Base-by-base conservation (phyloP, 2,888 invertebrate genomes). In the Petrophora chlorosata region DNA sequence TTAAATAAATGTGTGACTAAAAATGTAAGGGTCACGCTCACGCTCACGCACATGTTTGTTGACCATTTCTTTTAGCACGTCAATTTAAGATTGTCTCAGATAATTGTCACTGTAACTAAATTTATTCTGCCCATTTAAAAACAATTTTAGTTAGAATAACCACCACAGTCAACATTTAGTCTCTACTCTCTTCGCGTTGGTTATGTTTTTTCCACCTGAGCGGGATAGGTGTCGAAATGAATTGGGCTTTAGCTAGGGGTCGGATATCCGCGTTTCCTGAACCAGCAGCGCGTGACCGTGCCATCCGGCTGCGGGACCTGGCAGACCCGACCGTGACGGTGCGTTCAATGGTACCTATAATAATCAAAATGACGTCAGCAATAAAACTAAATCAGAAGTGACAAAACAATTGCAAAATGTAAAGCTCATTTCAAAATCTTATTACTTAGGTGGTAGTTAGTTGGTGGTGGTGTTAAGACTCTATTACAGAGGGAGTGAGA, bases 211-310 rank as follows among this genome's bases (percentile, higher is more conserved):
- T 44, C 16, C 19, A 33, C 13, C 28, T 30, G 43, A 47, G 41
- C 19, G 29, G 48, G 43, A 47, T 47, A 52, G 56, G 56, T 55
- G 51, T 56, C 15, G 33, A 52, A 69, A 61, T 52, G 49, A 51
- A 50, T 44, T 42, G 55, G 47, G 53, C 50, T 57, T 62, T 60
- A 36, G 50, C 59, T 61, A 65, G 71, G 70, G 71, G 70, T 77
- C 82, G 83, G 81, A 87, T 77, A 82, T 85, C 86, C 89, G 85
- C 76, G 79, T 70, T 85, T 87, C 85, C 87, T 59, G 71, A 67
- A 30, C 58, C 64, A 75, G 48, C 76, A 74, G 67, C 69, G 82
- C 88, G 82, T 87, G 89, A 87, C 89, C 78, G 70, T 56, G 60
- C 73, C 78, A 82, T 86, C 89, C 87, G 85, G 73, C 63, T 66